Base-by-base conservation (phyloP, 2,113 vertebrate species). In the Alces alces region DNA sequence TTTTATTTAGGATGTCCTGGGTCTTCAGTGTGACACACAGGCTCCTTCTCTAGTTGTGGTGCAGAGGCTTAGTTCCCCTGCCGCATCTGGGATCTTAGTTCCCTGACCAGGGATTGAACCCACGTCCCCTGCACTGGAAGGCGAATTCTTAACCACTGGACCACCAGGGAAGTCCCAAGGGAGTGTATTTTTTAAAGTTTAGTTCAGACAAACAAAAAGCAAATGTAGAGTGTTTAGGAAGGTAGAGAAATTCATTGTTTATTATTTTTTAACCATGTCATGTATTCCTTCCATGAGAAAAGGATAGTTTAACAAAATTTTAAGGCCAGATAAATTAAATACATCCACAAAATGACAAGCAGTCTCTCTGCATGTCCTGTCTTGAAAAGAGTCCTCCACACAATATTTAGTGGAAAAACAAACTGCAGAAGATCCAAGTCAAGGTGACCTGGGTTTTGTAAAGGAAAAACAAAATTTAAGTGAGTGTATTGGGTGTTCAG, bases 201-300 rank as follows among this genome's bases (percentile, higher is more conserved):
- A 23, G 8, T 79, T 70, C 21, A 7, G 33, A 82, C 60, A 82
- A 88, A 45, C 3, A 2, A 79, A 89, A 79, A 76, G 70, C 19
- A 43, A 93, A 80, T 16, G 50, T 39, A 16, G 89, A n/a, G 39
- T 50, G 30, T 93, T 84, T 85, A 64, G 57, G 57, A 87, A 88
- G 61, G 39, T 17, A 86, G 47, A 95, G 54, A 91, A 30, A 84
- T 60, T 86, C 50, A n/a, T 27, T 52, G 92, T 85, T 47, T 80
- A 94, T 70, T 85, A 33, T 64, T 86, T 70, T 70, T 61, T 33
- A 55, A 60, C 47, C 50, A 55, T 43, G 30, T 57, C 30, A 21
- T 25, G 11, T 55, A 70, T 70, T 89, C 50, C 8, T 89, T 76
- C 54, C 52, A 66, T 13, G 19, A 61, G 82, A 5, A 28, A 60